Evolutionary conservation across 2,113 vertebrate genomes (phyloP).

Genomic region (Brachypteracias leptosomus): DNA sequence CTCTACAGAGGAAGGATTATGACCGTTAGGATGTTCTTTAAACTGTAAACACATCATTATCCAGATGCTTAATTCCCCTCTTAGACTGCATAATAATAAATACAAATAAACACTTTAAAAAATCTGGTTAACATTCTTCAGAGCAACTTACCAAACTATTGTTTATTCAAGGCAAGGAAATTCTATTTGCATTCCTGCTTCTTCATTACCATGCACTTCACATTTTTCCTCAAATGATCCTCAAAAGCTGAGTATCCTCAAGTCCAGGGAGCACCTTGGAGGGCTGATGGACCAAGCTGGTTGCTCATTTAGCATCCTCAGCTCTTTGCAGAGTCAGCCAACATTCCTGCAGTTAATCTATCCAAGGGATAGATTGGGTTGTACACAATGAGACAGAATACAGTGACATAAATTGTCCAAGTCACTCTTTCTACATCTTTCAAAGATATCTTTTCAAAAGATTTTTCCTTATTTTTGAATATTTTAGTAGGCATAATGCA

Average conservation of each 20-base stretch:
- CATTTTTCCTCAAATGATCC: neutral
- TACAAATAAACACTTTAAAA: neutral
- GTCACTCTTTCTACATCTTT: neutral
- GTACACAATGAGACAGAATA: neutral
- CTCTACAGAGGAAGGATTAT: neutral
- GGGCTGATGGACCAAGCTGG: neutral
- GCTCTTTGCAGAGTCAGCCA: neutral
- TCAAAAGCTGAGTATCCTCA: neutral
- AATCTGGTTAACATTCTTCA: neutral
- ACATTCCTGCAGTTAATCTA: neutral
- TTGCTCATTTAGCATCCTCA: neutral
- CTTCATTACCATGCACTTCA: neutral
- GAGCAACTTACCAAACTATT: neutral
- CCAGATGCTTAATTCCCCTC: slow-evolving; percentile 4
- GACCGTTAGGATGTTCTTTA: neutral
- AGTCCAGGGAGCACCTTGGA: neutral
- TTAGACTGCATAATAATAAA: slow-evolving; percentile 4
- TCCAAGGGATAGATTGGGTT: neutral
- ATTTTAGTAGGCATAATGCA: neutral
- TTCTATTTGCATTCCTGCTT: neutral
- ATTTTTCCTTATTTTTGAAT: neutral
- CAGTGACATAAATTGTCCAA: neutral
- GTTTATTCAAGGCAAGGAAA: neutral
- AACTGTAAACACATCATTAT: slow-evolving; percentile 12
- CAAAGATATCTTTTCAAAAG: neutral